Evolutionary conservation across 2,797 vertebrate genomes (phyloP).

Genomic region (Kryptolebias ocellatus): DNA sequence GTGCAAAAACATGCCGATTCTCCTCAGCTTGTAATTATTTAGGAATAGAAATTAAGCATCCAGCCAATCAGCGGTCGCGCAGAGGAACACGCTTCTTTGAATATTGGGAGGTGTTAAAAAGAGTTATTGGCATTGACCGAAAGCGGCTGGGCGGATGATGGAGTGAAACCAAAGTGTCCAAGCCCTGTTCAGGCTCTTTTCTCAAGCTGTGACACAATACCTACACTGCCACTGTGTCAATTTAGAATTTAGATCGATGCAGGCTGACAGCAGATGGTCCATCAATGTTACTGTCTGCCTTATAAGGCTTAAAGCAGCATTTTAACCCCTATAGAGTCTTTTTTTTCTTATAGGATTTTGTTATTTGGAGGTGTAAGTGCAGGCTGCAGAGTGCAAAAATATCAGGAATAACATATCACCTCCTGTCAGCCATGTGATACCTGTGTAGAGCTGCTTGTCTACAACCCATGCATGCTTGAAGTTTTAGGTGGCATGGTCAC

Average conservation of each 20-base stretch:
- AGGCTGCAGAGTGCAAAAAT: conserved; percentile 42
- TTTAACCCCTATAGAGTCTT: background rate
- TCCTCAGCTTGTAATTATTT: conserved; percentile 21
- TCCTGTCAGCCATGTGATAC: conserved; percentile 60
- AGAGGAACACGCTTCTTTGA: conserved; percentile 53
- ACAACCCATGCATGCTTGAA: conserved; percentile 58
- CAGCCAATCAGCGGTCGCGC: conserved; percentile 71
- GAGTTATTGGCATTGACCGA: conserved; percentile 37
- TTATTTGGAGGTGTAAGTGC: conserved; percentile 8
- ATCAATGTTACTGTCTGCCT: background rate
- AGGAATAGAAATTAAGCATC: conserved; percentile 5
- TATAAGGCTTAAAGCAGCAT: conserved; percentile 4
- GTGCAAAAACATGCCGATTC: conserved; percentile 22
- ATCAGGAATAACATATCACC: conserved; percentile 56
- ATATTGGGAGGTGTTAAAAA: conserved; percentile 22
- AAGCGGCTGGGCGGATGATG: conserved; percentile 44
- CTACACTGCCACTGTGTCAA: conserved; percentile 6
- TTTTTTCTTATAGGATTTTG: background rate
- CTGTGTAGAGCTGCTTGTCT: conserved; percentile 60
- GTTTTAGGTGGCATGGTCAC: conserved; percentile 61
- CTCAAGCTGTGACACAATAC: conserved; percentile 16
- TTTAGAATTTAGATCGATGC: conserved; percentile 24
- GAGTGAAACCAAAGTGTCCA: conserved; percentile 23
- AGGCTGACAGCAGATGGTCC: conserved; percentile 22
- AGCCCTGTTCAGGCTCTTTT: background rate